Conservation (phyloP, 2,797 vertebrate genomes). For the Sardinella longiceps region DNA sequence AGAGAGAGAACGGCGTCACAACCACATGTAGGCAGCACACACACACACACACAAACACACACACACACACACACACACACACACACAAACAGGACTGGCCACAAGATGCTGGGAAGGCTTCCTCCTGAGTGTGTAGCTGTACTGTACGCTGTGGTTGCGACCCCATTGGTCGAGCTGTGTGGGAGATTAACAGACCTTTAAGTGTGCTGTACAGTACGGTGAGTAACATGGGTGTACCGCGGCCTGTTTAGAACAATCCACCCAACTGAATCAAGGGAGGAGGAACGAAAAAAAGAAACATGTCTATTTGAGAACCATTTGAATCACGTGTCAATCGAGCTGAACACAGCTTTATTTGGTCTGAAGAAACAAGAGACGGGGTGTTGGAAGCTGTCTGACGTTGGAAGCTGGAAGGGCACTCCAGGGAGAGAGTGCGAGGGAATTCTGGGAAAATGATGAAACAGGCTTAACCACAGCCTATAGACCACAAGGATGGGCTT, state of each 20-base stretch:
- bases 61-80: slow-evolving; percentile 19
- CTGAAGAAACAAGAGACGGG: background rate
- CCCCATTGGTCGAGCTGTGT: background rate
- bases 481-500: slow-evolving; percentile 1
- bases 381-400: background rate
- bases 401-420: background rate
- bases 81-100: background rate
- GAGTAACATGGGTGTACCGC: background rate
- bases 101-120: background rate
- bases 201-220: background rate
- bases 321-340: background rate
- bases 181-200: background rate
- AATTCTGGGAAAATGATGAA: slow-evolving; percentile 32
- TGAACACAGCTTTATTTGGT: background rate
- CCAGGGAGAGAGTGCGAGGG: slow-evolving; percentile 31
- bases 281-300: too few relatives aligned
- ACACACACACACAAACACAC: background rate
- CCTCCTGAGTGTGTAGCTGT: background rate
- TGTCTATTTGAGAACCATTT: slow-evolving; percentile 34
- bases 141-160: background rate
- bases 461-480: slow-evolving; percentile 36
- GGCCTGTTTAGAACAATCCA: background rate
- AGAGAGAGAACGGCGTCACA: slow-evolving; percentile 35
- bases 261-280: background rate
- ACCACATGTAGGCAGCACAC: background rate